A percentile compares a stretch with the other conserved stretches of the same genome.
These are phyloP conservation scores for Sepioteuthis lessoniana DNA, from an alignment of 2,888 invertebrate species.

Conservation along the genomic window DNA sequence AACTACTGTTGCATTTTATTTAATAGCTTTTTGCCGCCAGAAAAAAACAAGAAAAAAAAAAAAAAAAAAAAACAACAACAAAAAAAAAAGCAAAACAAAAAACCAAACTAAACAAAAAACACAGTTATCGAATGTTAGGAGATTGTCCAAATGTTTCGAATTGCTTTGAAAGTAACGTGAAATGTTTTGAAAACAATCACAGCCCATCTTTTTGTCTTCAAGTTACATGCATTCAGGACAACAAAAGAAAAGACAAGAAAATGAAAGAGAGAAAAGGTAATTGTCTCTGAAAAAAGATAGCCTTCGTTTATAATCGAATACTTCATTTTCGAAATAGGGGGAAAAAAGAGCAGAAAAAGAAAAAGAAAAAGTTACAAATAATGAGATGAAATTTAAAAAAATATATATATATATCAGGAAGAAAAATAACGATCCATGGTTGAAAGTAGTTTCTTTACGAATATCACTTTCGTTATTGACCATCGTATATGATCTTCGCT, in stretches of 20 bases:
- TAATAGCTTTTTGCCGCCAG: not conserved
- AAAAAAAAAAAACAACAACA: too few relatives aligned
- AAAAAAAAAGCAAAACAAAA: too few relatives aligned
- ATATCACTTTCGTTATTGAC: not conserved
- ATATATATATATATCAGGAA: not conserved
- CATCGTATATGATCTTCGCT: not conserved
- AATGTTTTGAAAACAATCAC: not conserved
- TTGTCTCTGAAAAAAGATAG: not conserved
- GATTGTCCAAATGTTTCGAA: constrained; percentile 20
- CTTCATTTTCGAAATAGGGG: not conserved
- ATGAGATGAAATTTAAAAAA: not conserved
- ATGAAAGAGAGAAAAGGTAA: not conserved
- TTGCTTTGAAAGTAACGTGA: not conserved
- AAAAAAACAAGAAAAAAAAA: too few relatives aligned
- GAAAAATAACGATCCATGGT: not conserved
- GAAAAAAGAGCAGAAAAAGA: too few relatives aligned
- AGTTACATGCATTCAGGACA: not conserved
- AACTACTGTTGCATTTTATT: not conserved
- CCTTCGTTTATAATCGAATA: not conserved
- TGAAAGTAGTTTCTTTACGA: not conserved
- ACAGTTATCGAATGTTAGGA: too few relatives aligned
- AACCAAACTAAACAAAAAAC: too few relatives aligned
- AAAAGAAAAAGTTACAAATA: not conserved
- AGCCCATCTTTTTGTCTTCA: not conserved
- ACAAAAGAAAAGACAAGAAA: not conserved